Conservation (phyloP, 1,140 invertebrate genomes). For the Diorhabda carinulata region DNA sequence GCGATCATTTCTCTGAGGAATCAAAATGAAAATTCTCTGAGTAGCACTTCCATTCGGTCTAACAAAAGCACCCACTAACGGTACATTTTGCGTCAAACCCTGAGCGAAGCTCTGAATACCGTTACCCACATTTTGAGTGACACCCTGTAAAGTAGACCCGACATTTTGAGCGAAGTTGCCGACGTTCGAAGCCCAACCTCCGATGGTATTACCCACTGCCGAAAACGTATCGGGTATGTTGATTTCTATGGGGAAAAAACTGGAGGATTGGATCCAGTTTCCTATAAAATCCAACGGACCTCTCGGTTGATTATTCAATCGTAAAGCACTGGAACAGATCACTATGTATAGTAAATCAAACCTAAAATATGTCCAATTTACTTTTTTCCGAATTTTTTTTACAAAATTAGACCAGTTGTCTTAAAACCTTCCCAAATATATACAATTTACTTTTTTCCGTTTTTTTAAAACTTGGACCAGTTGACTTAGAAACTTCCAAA, state of each 20-base stretch:
- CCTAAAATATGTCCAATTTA: no score
- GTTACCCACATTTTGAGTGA: constrained; percentile 28
- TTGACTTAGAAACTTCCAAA: no score
- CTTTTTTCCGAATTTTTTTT: no score
- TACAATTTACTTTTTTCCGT: no score
- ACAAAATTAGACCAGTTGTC: no score
- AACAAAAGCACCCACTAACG: constrained; percentile 22
- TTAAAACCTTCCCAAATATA: no score
- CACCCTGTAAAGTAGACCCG: constrained; percentile 23
- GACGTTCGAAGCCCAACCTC: constrained; percentile 24
- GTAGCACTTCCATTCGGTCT: neutral
- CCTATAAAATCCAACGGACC: constrained; percentile 34
- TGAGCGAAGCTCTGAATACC: constrained; percentile 25
- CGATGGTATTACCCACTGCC: constrained; percentile 19
- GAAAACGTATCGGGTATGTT: constrained; percentile 39
- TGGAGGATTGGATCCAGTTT: constrained; percentile 36
- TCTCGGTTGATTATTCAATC: constrained; percentile 16
- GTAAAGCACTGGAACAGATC: neutral
- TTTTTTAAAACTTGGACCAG: no score
- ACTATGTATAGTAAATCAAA: no score
- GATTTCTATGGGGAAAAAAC: constrained; percentile 41
- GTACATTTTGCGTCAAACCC: constrained; percentile 25
- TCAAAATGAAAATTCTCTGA: constrained; percentile 9
- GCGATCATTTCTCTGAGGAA: neutral
- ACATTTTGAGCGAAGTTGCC: constrained; percentile 29